A percentile compares a stretch with the other conserved stretches of the same genome.
Conservation (phyloP, 2,888 invertebrate species). For the Congeria kusceri region DNA sequence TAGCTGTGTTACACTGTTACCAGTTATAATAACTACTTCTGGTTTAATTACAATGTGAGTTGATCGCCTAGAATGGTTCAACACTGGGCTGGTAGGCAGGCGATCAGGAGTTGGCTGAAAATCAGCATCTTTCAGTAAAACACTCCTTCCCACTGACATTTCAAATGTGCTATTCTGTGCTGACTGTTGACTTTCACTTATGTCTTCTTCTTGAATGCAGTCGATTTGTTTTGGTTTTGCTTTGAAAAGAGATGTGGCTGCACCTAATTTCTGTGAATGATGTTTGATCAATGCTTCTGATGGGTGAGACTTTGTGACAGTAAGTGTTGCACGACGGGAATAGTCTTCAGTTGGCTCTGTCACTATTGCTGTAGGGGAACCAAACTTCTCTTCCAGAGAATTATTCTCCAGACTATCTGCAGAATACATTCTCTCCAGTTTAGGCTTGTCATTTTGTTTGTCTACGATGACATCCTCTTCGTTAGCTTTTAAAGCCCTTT, state of each 20-base stretch:
- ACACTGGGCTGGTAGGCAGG: slow-evolving; percentile 73
- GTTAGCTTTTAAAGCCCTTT: background rate
- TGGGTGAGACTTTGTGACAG: slow-evolving; percentile 72
- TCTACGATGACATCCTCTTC: background rate
- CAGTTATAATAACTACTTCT: slow-evolving; percentile 56
- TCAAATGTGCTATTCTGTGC: slow-evolving; percentile 57
- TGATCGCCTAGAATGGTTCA: slow-evolving; percentile 71
- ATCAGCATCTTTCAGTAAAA: slow-evolving; percentile 39
- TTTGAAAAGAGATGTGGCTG: background rate
- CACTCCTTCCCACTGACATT: slow-evolving; percentile 32
- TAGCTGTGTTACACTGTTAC: slow-evolving; percentile 56
- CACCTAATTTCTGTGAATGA: slow-evolving; percentile 9
- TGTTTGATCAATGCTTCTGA: slow-evolving; percentile 71
- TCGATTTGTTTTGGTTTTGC: background rate
- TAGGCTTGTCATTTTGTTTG: background rate
- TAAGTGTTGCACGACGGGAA: slow-evolving; percentile 67
- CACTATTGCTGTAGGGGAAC: slow-evolving; percentile 45
- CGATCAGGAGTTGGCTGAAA: slow-evolving; percentile 66
- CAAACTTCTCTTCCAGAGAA: slow-evolving; percentile 37
- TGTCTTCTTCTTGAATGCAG: slow-evolving; percentile 23
- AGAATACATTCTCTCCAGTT: slow-evolving; percentile 28
- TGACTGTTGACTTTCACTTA: slow-evolving; percentile 1
- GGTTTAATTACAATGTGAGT: slow-evolving; percentile 74
- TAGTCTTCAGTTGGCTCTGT: slow-evolving; percentile 34
- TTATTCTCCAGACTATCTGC: slow-evolving; percentile 49